Conservation (phyloP, 1,140 invertebrate genomes). For the Atta texana region DNA sequence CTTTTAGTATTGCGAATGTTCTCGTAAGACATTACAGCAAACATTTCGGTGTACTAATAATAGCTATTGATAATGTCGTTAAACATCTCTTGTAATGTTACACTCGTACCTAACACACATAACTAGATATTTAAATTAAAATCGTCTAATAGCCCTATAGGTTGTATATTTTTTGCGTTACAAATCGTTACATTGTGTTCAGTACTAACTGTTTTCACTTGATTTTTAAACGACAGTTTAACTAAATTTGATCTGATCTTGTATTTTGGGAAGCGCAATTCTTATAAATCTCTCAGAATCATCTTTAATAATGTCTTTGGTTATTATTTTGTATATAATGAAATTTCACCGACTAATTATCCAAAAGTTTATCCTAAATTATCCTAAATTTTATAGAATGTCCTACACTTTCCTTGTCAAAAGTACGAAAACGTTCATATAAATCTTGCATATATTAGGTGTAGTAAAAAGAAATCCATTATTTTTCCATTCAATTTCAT, state of each 20-base stretch:
- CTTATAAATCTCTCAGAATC: background rate
- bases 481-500: too few relatives aligned
- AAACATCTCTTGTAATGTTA: slow-evolving; percentile 3
- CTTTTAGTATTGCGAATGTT: slow-evolving; percentile 16
- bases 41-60: slow-evolving; percentile 14
- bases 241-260: background rate
- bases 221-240: background rate
- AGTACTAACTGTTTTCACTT: slow-evolving; percentile 1
- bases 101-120: background rate
- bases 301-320: background rate
- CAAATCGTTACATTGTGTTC: background rate
- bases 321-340: slow-evolving; percentile 1
- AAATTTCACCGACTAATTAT: slow-evolving; percentile 14
- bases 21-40: slow-evolving; percentile 8
- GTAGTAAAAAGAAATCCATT: too few relatives aligned
- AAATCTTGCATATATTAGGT: background rate
- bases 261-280: background rate
- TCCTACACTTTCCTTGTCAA: background rate
- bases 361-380: background rate
- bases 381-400: slow-evolving; percentile 5
- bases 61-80: background rate
- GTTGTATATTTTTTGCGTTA: background rate
- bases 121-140: background rate
- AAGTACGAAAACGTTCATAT: slow-evolving; percentile 3
- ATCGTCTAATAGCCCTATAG: background rate